Base-by-base conservation (phyloP, 2,797 vertebrate species). In the Aulostomus chinensis region DNA sequence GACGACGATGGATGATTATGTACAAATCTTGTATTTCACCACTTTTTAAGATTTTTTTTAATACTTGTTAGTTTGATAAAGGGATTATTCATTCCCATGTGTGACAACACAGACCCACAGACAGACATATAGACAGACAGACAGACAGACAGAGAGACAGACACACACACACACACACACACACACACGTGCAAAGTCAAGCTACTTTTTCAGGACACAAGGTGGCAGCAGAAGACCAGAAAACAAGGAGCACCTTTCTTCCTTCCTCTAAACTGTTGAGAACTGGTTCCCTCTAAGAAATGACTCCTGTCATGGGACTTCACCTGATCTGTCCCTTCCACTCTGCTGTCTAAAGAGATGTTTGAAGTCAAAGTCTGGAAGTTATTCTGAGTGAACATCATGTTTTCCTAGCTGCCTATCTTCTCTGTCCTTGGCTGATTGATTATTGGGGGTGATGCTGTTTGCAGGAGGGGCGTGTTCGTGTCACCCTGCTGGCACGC, bases 401-500 rank as follows among this genome's bases (percentile, higher is more conserved):
- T 65, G 57, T 79, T 78, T 71, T 69, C 43, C 22, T 31, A 31
- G 54, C 20, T 12, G 10, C 58, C 58, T 66, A 40, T 73, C 58
- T 73, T 50, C 58, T 42, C 43, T 57, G 73, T 71, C 71, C 78
- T 80, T 68, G 61, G 62, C 41, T 81, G 76, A 80, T 73, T 81
- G 73, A 81, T 83, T 76, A 78, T 76, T 64, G 68, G 70, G 57
- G 49, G 43, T 51, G 38, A 68, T 80, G 86, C 78, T 85, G 70
- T 79, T 80, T 86, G 45, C 87, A 99, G 97, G 89, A 87, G 74
- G 92, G 92, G 64, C 95, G 90, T 86, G 92, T 98, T 66, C 92
- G 95, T 78, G 93, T 99, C 85, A 98, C 96, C 35, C 90, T 99
- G 75, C 93, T 99, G 9, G 88, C 91, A 22, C 93, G 96, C 72